phyloP scores from a whole-genome alignment of 2,797 vertebrate genomes.

The Lepilemur septentrionalis region DNA sequence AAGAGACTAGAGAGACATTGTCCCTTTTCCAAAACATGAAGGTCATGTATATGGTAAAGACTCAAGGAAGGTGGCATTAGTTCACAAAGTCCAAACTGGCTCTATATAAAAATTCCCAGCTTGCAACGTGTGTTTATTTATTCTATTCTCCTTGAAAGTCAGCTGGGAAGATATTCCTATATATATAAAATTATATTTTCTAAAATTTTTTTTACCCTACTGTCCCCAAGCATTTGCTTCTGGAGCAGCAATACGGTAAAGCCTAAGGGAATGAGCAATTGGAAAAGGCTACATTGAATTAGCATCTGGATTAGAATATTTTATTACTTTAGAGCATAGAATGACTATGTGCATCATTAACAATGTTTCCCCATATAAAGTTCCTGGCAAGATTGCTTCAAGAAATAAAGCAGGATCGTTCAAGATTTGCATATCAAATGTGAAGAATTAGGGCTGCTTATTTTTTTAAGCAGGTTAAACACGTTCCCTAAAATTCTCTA shows the following conservation, averaged over 20 bases:
- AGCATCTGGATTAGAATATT: constrained; percentile 7
- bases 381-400: constrained; percentile 25
- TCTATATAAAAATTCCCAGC: neutral
- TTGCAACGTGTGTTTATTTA: neutral
- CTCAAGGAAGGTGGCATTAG: neutral
- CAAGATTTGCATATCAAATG: neutral
- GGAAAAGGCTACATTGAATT: constrained; percentile 23
- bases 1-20: neutral
- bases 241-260: constrained; percentile 5
- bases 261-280: neutral
- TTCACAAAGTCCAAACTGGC: neutral
- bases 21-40: neutral
- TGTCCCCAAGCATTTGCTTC: neutral
- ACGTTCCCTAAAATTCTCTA: constrained; percentile 3
- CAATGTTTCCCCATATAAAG: constrained; percentile 2
- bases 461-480: constrained; percentile 35
- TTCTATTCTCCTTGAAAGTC: neutral
- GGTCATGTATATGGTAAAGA: neutral
- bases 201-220: neutral
- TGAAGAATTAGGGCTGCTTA: neutral
- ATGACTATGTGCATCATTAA: constrained; percentile 30
- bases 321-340: constrained; percentile 37
- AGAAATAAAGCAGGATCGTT: constrained; percentile 37
- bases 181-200: neutral
- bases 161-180: neutral